Evolutionary conservation across 2,797 vertebrate genomes (phyloP).

Genomic region (Myotis vivesi): DNA sequence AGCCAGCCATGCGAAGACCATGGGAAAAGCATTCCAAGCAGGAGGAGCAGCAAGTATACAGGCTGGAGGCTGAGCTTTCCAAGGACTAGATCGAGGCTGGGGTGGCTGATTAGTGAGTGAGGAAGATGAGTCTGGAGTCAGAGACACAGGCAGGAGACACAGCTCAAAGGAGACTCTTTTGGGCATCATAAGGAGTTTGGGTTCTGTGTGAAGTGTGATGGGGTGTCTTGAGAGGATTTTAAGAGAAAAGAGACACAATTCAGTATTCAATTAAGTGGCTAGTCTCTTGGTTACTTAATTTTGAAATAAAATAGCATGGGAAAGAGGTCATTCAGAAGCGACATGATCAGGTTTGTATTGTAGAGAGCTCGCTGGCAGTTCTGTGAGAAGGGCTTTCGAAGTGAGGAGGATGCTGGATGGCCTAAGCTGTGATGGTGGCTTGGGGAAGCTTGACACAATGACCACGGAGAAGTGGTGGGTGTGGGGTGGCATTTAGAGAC

Average conservation of each 20-base stretch:
- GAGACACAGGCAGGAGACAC: neutral
- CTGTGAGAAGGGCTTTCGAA: neutral
- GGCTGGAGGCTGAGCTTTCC: neutral
- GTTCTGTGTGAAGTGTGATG: neutral
- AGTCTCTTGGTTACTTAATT: no score
- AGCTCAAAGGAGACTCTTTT: neutral
- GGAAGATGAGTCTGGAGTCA: neutral
- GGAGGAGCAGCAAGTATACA: neutral
- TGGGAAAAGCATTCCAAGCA: neutral
- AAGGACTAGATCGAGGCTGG: neutral
- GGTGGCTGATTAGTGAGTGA: neutral
- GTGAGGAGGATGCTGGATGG: neutral
- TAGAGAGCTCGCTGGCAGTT: neutral
- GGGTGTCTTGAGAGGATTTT: neutral
- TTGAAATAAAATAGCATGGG: no score
- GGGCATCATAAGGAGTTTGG: neutral
- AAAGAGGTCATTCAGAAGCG: no score
- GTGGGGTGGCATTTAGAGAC: no score
- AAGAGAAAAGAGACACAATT: neutral
- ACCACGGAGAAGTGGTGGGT: neutral
- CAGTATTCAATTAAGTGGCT: neutral
- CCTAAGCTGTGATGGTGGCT: neutral
- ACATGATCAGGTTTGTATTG: no score
- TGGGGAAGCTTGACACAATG: neutral
- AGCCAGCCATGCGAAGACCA: neutral